These are phyloP conservation scores for Cyrtorhinus lividipennis DNA, from an alignment of 1,140 invertebrate species.

Conservation along the genomic window DNA sequence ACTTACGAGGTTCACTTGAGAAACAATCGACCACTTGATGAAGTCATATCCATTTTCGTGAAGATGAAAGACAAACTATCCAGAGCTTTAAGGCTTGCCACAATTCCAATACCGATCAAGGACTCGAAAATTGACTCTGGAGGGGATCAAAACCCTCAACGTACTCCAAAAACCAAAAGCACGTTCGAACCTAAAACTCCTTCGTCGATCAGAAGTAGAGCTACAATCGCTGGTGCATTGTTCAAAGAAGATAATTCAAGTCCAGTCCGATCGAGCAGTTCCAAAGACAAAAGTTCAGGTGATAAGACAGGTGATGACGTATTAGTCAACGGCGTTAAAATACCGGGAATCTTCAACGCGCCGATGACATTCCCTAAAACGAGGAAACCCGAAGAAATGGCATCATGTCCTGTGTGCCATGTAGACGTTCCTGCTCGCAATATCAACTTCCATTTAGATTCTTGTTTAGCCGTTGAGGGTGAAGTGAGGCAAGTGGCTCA, in stretches of 20 bases:
- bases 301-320: conserved; percentile 5
- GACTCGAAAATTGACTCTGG: background rate
- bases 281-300: background rate
- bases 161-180: background rate
- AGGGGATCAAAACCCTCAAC: background rate
- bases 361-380: conserved; percentile 26
- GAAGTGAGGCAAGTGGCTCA: conserved; percentile 6
- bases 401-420: conserved; percentile 39
- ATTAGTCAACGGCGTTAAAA: conserved; percentile 14
- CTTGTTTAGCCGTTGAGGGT: conserved; percentile 31
- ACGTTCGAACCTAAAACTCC: background rate
- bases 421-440: conserved; percentile 32
- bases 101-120: background rate
- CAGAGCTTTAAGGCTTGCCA: conserved; percentile 20
- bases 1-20: conserved; percentile 36
- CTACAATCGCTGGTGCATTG: background rate
- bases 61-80: conserved; percentile 30
- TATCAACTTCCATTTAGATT: conserved; percentile 40
- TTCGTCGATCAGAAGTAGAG: background rate
- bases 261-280: background rate
- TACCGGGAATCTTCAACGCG: conserved; percentile 25
- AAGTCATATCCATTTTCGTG: conserved; percentile 21
- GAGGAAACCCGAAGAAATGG: conserved; percentile 24
- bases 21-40: conserved; percentile 36
- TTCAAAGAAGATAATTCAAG: background rate